Evolutionary conservation across 1,140 invertebrate genomes (phyloP).

Genomic region (Aphis gossypii): DNA sequence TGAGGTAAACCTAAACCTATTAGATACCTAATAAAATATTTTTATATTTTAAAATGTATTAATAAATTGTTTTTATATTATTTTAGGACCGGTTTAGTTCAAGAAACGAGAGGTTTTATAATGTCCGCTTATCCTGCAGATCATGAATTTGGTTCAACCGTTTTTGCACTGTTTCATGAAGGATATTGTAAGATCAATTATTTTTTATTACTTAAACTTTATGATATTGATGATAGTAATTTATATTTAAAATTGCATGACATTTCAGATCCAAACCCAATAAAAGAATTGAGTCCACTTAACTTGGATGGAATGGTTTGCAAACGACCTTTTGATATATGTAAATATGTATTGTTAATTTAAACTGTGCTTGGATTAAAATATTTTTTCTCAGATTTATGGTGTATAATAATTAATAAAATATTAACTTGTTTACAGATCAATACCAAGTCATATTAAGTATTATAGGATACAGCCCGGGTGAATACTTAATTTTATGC

Average conservation of each 20-base stretch:
- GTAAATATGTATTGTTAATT: not conserved
- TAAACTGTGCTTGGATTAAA: not conserved
- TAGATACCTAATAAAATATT: not conserved
- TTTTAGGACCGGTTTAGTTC: not conserved
- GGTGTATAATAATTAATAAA: not conserved
- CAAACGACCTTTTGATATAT: not conserved
- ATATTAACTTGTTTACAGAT: not conserved
- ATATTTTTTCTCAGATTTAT: not conserved
- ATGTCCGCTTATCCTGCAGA: not conserved
- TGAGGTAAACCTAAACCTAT: not conserved
- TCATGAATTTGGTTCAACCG: not conserved
- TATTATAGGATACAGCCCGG: not conserved
- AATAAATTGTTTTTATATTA: not conserved
- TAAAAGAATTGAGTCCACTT: not conserved
- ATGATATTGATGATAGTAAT: not conserved
- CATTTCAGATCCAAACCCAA: not conserved
- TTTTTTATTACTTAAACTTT: too few species aligned
- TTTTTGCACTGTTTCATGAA: not conserved
- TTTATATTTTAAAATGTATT: not conserved
- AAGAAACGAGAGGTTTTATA: not conserved
- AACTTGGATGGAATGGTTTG: not conserved
- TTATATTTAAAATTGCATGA: not conserved
- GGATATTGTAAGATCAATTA: not conserved
- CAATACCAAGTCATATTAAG: rapidly evolving
- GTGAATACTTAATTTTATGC: not conserved